Base-by-base conservation (phyloP, 1,140 invertebrate species). In the Coelopa frigida region DNA sequence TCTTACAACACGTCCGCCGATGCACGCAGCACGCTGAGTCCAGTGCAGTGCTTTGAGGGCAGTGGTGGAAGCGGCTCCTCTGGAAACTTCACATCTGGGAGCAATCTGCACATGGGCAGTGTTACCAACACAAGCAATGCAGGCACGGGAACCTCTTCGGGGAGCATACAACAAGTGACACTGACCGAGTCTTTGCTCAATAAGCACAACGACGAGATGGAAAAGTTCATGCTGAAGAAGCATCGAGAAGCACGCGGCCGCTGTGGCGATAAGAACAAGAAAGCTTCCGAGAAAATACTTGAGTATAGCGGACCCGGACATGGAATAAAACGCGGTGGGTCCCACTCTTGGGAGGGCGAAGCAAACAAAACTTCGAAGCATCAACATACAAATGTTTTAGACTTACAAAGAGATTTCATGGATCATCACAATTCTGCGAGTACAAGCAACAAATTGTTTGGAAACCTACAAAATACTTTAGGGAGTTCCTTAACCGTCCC, bases 121-220 rank as follows among this genome's bases (percentile, higher is more conserved):
- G 58, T 62, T 6, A 68, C 65, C 3, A 65, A 63, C 36, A 67
- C 59, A 1, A 68, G 60, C 39, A 61, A 62, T 20, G 45, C 60
- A 4, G 60, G 54, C 7, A 66, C 60, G 0, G 60, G 54, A n/a
- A 59, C 58, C 1, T 55, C 58, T 2, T 51, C 51, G 0, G 61
- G 57, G 1, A 71, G 64, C 2, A 78, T 75, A 29, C 76, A 75
- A 44, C 64, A 57, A 2, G 67, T 76, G 0, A 73, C 75, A 10
- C 70, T 87, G 3, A 87, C 84, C 0, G 81, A 85, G 58, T 75
- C 73, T 2, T 38, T 85, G 32, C 61, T 87, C 2, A 76, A 65
- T 43, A 80, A 76, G 50, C 85, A 87, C 54, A 87, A 86, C 60
- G 79, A 83, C 51, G 77, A 85, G 41, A 88, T 87, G 84, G 82